Evolutionary conservation across 2,113 vertebrate species (phyloP).

Genomic region (Labrus mixtus): DNA sequence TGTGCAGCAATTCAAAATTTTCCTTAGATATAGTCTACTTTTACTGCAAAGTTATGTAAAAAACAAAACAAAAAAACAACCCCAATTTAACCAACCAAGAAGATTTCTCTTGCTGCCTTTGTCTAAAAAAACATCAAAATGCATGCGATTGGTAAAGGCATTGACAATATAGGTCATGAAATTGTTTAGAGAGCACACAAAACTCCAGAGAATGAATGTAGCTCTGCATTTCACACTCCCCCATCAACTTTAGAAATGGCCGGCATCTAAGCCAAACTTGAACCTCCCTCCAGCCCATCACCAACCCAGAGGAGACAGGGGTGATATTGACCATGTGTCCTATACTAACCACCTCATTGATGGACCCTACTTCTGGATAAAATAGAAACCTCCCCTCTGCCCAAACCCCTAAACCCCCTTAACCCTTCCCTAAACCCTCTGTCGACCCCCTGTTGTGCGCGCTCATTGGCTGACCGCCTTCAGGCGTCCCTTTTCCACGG

Average conservation of each 20-base stretch:
- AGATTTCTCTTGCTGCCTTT: constrained; percentile 17
- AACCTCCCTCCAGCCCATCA: constrained; percentile 72
- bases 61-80: neutral
- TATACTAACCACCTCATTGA: constrained; percentile 74
- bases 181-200: constrained; percentile 42
- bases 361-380: constrained; percentile 59
- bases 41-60: neutral
- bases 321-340: constrained; percentile 76
- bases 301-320: constrained; percentile 66
- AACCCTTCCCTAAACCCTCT: constrained; percentile 78
- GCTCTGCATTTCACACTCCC: constrained; percentile 74
- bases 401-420: constrained; percentile 74
- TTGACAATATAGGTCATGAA: constrained; percentile 51
- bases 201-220: constrained; percentile 74
- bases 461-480: constrained; percentile 83
- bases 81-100: constrained; percentile 1
- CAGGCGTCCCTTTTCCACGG: constrained; percentile 81
- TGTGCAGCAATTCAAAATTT: neutral
- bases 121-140: constrained; percentile 30
- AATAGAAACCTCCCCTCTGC: constrained; percentile 53
- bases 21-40: too few relatives aligned
- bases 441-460: constrained; percentile 79
- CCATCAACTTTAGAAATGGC: constrained; percentile 77
- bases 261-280: constrained; percentile 67
- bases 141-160: neutral